Evolutionary conservation across 2,113 vertebrate genomes (phyloP), one percentile per base, ranked within the genome.

Genomic region (Chamaetylas fuelleborni): DNA sequence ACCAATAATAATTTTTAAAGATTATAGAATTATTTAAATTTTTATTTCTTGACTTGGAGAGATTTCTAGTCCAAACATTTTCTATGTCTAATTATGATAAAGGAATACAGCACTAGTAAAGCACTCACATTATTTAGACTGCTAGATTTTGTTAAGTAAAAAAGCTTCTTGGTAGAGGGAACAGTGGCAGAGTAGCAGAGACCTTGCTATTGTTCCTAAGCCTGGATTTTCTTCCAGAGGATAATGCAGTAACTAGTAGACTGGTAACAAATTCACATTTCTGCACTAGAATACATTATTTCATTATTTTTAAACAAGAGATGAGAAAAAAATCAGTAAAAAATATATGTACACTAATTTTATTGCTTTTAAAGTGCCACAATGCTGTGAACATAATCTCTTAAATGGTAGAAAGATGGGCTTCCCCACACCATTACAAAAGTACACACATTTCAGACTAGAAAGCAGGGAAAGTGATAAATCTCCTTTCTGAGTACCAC

Each of bases 1-100:
- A 91, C 81, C 71, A 95, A 83, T 77, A 95, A 82, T 51, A 95
- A 73, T 86, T 95, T 82, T 61, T 36, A 80, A 89, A 91, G 38
- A 90, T 91, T 86, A 82, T 36, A 9, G 50, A 91, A 87, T 90
- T 73, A 76, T 74, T 91, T 95, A 85, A 54, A 73, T 95, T 95
- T 92, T 91, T 11, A 82, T 82, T 91, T 84, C 58, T 85, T 92
- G 58, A 90, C 62, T 80, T 85, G 20, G 26, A 81, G 17, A 93
- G 17, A 86, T 81, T 90, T 83, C 64, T 91, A 40, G 19, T 70
- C 50, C 74, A 90, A 93, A 94, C 17, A 83, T 80, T 83, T 94
- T 90, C 88, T 33, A 88, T 78, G 67, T 61, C 80, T 86, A 90
- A 77, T 90, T 92, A 88, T 73, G 56, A 92, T 47, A 66, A 11